These are phyloP conservation scores for Tamandua tetradactyla DNA, from an alignment of 2,797 vertebrate genomes.

Conservation along the genomic window DNA sequence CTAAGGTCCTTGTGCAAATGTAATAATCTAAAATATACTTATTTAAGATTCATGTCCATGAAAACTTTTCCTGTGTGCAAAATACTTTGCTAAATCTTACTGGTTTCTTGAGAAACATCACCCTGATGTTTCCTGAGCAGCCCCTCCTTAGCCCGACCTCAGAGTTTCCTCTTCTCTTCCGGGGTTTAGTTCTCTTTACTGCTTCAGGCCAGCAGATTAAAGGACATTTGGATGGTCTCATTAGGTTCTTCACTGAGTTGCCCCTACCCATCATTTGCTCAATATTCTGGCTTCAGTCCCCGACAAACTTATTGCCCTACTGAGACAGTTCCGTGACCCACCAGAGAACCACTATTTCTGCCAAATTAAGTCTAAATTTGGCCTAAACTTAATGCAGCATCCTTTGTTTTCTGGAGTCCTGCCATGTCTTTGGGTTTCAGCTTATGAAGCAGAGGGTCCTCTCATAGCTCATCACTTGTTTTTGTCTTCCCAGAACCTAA, in stretches of 20 bases:
- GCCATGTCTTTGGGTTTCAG: not conserved
- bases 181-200: not conserved
- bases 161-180: not conserved
- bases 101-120: not conserved
- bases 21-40: not conserved
- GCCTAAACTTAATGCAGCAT: not conserved
- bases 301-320: no score
- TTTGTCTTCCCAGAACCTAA: not conserved
- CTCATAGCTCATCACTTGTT: not conserved
- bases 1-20: not conserved
- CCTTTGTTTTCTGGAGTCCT: rapidly evolving
- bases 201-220: not conserved
- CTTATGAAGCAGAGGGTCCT: not conserved
- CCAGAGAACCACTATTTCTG: not conserved
- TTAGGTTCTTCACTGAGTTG: not conserved
- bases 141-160: not conserved
- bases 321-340: not conserved
- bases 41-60: not conserved
- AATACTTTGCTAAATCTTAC: not conserved
- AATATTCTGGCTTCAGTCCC: no score
- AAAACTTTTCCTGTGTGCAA: not conserved
- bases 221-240: not conserved
- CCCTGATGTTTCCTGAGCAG: no score
- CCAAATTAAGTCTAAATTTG: not conserved
- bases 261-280: no score